A percentile compares a stretch with the other conserved stretches of the same genome.
Evolutionary conservation across 2,113 vertebrate genomes (phyloP).

Genomic region (Carollia perspicillata): DNA sequence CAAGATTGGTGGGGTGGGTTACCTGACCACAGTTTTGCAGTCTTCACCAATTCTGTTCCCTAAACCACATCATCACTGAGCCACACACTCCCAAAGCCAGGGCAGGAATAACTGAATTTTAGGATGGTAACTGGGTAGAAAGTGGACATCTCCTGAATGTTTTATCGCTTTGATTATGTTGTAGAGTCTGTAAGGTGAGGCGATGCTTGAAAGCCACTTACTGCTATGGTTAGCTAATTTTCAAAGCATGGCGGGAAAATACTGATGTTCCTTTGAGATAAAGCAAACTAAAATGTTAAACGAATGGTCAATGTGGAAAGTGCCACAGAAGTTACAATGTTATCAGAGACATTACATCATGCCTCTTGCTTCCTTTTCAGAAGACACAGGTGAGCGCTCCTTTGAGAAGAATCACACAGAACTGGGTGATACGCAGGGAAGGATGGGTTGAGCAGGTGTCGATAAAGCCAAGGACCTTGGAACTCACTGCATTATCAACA

Average conservation of each 20-base stretch:
- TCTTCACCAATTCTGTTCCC: not conserved
- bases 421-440: not conserved
- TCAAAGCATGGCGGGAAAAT: not conserved
- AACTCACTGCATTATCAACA: not conserved
- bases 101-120: not conserved
- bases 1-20: not conserved
- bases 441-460: not conserved
- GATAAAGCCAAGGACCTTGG: not conserved
- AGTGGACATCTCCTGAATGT: not conserved
- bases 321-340: not conserved
- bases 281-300: constrained; percentile 1
- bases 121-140: not conserved
- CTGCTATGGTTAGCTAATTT: not conserved
- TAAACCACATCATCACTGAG: not conserved
- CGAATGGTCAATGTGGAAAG: not conserved
- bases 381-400: not conserved
- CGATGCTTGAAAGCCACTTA: not conserved
- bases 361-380: not conserved
- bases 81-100: not conserved
- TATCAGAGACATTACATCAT: too few species aligned
- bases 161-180: not conserved
- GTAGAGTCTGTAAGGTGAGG: not conserved
- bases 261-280: not conserved
- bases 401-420: not conserved
- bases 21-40: not conserved